These are phyloP conservation scores for Labeo rohita DNA, from an alignment of 2,113 vertebrate genomes.

Conservation along the genomic window DNA sequence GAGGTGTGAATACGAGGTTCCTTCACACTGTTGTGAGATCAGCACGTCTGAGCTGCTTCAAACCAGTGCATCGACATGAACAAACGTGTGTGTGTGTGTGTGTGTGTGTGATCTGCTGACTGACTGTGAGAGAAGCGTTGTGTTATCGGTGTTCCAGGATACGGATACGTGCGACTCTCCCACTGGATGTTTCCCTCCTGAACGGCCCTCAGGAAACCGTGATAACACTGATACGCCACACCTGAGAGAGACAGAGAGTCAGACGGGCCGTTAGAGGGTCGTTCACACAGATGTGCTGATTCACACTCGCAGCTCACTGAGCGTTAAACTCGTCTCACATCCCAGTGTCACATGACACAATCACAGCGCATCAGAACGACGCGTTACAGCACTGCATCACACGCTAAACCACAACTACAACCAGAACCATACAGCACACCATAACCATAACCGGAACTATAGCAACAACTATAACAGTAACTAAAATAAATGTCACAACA, in stretches of 20 bases:
- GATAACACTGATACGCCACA: slow-evolving; percentile 97
- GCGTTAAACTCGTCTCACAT: background rate
- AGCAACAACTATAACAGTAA: too few relatives aligned
- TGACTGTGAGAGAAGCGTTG: slow-evolving; percentile 98
- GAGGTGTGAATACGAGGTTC: too few relatives aligned
- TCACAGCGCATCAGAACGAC: background rate
- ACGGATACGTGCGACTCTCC: slow-evolving; percentile 98
- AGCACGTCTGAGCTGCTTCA: too few relatives aligned
- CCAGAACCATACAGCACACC: too few relatives aligned
- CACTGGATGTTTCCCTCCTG: slow-evolving; percentile 98
- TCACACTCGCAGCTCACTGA: background rate
- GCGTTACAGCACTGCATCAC: background rate
- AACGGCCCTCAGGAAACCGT: slow-evolving; percentile 95
- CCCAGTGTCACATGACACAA: background rate
- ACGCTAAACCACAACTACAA: background rate
- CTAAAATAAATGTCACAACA: too few relatives aligned
- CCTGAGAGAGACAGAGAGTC: slow-evolving; percentile 70
- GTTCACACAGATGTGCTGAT: background rate
- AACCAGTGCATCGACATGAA: too few relatives aligned
- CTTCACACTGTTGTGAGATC: too few relatives aligned
- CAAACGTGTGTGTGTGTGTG: background rate
- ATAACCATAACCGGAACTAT: too few relatives aligned
- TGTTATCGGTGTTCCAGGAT: slow-evolving; percentile 96
- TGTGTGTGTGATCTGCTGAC: slow-evolving; percentile 62
- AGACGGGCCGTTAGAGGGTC: too few relatives aligned